Conservation (phyloP, 2,797 vertebrate genomes). For the Eulemur albifrons region DNA sequence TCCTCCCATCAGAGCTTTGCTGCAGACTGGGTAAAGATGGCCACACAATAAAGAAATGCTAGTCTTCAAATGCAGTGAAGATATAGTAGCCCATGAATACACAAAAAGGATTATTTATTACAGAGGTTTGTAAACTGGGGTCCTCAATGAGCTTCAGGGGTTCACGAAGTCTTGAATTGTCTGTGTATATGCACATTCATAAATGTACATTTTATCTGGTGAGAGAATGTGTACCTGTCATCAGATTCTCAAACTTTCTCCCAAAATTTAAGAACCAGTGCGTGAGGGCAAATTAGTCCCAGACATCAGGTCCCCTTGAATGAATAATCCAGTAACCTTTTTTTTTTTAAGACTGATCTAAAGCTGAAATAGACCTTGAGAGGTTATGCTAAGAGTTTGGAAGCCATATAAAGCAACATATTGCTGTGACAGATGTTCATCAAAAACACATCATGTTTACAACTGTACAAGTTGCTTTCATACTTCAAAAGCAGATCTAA, state of each 20-base stretch:
- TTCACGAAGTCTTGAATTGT: not conserved
- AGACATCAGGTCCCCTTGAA: not conserved
- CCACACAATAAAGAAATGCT: not conserved
- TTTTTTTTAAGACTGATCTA: not conserved
- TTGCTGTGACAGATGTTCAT: not conserved
- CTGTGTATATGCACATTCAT: not conserved
- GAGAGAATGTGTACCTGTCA: not conserved
- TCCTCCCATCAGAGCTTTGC: not conserved
- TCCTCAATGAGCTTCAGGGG: not conserved
- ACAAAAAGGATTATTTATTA: not conserved
- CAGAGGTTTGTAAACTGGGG: not conserved
- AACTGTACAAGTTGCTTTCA: not conserved
- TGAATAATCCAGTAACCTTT: not conserved
- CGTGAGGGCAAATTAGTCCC: not conserved
- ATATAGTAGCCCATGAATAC: not conserved
- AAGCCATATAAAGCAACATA: not conserved
- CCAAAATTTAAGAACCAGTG: not conserved
- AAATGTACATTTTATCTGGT: not conserved
- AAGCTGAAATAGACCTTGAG: not conserved
- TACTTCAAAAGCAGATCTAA: not conserved
- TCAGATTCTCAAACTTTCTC: not conserved
- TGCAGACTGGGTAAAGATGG: not conserved
- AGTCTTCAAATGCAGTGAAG: not conserved
- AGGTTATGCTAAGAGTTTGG: not conserved
- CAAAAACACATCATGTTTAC: not conserved